Evolutionary conservation across 2,797 vertebrate genomes (phyloP), one percentile per base, ranked within the genome.

Genomic region (Geotrypetes seraphini): DNA sequence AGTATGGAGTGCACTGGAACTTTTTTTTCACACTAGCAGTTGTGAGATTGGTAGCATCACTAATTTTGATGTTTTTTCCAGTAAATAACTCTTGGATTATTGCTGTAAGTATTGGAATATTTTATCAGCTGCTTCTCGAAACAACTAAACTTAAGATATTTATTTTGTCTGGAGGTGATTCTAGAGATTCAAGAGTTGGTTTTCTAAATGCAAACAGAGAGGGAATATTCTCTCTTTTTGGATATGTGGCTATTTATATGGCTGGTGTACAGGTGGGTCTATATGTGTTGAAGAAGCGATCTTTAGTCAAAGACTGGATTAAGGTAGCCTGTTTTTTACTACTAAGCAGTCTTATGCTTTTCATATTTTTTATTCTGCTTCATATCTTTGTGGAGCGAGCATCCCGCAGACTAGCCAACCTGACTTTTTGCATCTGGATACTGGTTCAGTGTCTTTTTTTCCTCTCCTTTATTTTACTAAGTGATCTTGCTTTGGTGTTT

Each of bases 1-100:
- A 99, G 50, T 99, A 99, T 3, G 96, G 96, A 0, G 56, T 93
- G 36, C 93, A 99, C 55, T 99, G 96, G 96, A 99, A 98, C 60
- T 99, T 98, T 38, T 98, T 99, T 60, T 99, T 98, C 51, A 98
- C 93, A 2, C 41, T 99, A 30, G 84, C 88, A 1, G 41, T 83
- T 4, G 86, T 96, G 17, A 83, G 86, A 64, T 59, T 95, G 13
- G 37, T 80, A 25, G 82, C 88, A 6, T 90, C 92, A 5, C 18
- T 82, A 12, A 57, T 97, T 29, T 51, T 98, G 39, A 42, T 66
- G 8, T 0, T 87, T 7, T 70, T 91, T 13, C 86, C 90, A 4
- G 52, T 57, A 20, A 69, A 24, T 4, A 62, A 49, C 12, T 81
- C 86, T 1, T 89, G 88, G 87, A 9, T 90, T 2, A 12, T 82